Evolutionary conservation across 2,113 vertebrate species (phyloP).

Genomic region (Potamarius usumacintae): DNA sequence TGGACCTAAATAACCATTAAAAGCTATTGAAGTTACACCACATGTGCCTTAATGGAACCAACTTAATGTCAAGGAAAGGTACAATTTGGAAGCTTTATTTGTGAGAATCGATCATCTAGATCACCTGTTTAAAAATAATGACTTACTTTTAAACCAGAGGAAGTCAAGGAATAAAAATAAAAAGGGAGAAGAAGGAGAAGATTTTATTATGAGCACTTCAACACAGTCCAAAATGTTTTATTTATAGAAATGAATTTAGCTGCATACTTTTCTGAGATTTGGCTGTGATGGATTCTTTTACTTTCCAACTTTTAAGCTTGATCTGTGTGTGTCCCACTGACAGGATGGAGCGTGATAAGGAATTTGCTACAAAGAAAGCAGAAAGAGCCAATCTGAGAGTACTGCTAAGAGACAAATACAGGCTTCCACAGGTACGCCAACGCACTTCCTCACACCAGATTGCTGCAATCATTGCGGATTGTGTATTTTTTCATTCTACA

Average conservation of each 20-base stretch:
- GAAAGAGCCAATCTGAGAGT: constrained; percentile 72
- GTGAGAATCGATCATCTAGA: too few relatives aligned
- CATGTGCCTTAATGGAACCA: background rate
- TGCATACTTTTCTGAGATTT: background rate
- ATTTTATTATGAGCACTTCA: background rate
- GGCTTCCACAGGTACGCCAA: constrained; percentile 68
- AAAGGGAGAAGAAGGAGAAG: background rate
- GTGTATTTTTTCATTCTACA: background rate
- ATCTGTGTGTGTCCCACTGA: constrained; percentile 4
- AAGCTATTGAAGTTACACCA: background rate
- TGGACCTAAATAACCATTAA: background rate
- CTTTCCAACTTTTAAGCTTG: background rate
- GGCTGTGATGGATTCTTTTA: background rate
- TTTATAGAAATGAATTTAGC: background rate
- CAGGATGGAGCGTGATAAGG: constrained; percentile 75
- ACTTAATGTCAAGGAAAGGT: background rate
- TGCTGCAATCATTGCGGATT: background rate
- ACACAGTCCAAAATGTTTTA: background rate
- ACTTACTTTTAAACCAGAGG: background rate
- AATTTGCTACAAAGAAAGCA: constrained; percentile 72
- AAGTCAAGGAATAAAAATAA: background rate
- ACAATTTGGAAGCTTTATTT: background rate
- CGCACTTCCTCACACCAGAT: background rate
- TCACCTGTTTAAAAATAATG: background rate
- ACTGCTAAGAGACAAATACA: constrained; percentile 72